These are phyloP conservation scores for Calosoma granatense DNA, from an alignment of 1,140 invertebrate genomes.

Conservation along the genomic window DNA sequence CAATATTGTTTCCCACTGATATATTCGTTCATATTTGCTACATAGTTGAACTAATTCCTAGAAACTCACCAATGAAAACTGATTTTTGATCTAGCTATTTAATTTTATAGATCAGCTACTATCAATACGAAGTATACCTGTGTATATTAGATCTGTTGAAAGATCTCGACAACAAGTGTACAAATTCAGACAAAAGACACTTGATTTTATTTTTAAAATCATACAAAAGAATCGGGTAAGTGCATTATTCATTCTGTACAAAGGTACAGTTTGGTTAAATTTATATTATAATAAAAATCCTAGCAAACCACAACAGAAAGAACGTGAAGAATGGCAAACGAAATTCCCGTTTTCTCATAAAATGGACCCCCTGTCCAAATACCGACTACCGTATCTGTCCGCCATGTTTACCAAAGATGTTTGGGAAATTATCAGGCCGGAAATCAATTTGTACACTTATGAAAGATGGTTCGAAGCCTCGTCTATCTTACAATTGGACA, in stretches of 20 bases:
- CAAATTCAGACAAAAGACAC: conserved; percentile 9
- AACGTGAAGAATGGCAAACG: conserved; percentile 27
- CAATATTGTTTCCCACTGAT: no score
- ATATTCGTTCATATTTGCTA: no score
- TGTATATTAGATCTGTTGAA: conserved; percentile 19
- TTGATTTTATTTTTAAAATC: conserved; percentile 24
- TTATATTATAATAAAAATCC: not conserved
- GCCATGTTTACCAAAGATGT: conserved; percentile 24
- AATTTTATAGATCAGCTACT: conserved; percentile 24
- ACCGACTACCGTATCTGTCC: conserved; percentile 22
- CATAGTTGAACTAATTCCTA: no score
- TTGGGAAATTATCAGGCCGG: conserved; percentile 28
- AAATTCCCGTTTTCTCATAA: conserved; percentile 18
- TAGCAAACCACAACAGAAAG: conserved; percentile 19
- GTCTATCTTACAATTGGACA: conserved; percentile 19
- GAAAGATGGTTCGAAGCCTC: conserved; percentile 23
- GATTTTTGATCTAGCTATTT: not conserved
- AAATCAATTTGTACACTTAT: conserved; percentile 29
- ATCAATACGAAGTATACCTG: conserved; percentile 29
- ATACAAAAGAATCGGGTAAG: conserved; percentile 18
- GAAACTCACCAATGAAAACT: no score
- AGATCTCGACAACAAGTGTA: conserved; percentile 2
- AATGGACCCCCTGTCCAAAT: conserved; percentile 25
- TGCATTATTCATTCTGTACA: not conserved
- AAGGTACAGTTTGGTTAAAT: not conserved